phyloP scores from a whole-genome alignment of 2,888 invertebrate species.

The Noctua comes region DNA sequence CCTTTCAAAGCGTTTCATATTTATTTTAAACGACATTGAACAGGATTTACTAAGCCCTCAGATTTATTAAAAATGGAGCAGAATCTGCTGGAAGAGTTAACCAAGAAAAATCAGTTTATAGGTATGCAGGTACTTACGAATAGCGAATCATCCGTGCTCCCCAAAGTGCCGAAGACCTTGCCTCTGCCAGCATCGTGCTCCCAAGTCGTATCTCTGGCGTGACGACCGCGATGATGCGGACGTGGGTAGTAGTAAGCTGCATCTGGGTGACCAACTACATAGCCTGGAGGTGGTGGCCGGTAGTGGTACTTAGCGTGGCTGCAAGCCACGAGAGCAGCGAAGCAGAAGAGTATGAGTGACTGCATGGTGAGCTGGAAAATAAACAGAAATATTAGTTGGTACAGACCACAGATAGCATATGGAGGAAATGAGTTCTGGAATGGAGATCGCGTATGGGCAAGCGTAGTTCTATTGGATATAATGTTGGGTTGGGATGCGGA shows the following conservation, averaged over 20 bases:
- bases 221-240: conserved; percentile 4
- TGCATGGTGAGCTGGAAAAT: conserved; percentile 66
- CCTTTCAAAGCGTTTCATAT: neutral
- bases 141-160: conserved; percentile 76
- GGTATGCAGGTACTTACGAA: conserved; percentile 71
- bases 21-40: neutral
- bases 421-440: neutral
- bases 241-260: neutral
- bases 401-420: neutral
- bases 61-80: too few relatives aligned
- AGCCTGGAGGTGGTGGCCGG: neutral
- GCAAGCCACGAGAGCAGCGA: conserved; percentile 60
- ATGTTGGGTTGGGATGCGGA: neutral
- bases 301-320: conserved; percentile 31
- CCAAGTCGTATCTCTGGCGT: conserved; percentile 69
- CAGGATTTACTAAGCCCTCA: neutral
- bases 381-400: too few relatives aligned
- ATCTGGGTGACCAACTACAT: conserved; percentile 19
- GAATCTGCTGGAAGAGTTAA: neutral
- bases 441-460: neutral
- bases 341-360: conserved; percentile 41
- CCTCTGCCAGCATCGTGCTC: conserved; percentile 66
- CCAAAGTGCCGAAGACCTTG: conserved; percentile 76
- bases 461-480: too few relatives aligned
- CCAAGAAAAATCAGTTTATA: neutral